Evolutionary conservation across 2,797 vertebrate genomes (phyloP), one percentile per base, ranked within the genome.

Genomic region (Siniperca undulata): DNA sequence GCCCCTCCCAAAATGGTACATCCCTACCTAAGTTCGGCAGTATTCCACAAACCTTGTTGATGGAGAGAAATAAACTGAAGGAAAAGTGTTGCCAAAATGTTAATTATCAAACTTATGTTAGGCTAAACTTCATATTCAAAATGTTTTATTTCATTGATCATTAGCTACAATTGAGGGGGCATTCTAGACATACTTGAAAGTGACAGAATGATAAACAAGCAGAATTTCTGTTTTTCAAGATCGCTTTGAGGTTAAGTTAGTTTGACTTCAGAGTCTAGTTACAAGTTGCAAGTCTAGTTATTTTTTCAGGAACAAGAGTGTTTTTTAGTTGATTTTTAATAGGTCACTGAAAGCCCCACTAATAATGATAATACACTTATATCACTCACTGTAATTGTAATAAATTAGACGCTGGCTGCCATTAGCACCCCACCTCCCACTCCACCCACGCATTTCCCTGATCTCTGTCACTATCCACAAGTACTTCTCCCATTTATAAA

Each of bases 401-500:
- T n/a, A 3, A 19, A 50, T 50, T 14, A 13, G 10, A 40, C 20
- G 19, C 19, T 6, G 34, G 62, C 30, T 7, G 16, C 17, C n/a
- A 34, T 24, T 10, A 19, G n/a, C 10, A 38, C n/a, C 44, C 20
- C 27, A 27, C 12, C 48, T 22, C 5, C 27, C 7, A 34, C 71
- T 46, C 16, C 50, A 64, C 8, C 22, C 30, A n/a, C 30, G 17
- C 11, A 24, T 42, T 62, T 48, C 22, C 3, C 10, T 27, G 19
- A 70, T 64, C 22, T 34, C 4, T 19, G 11, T 46, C 11, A 34
- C 58, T 7, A 12, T 64, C 20, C 12, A 66, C 46, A 60, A 55
- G 74, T 17, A 30, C 20, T 46, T 38, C 7, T 52, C 13, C 30
- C 14, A 3, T 48, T 44, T 60, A 13, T 12, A 24, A 80, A 88